phyloP scores from a whole-genome alignment of 2,888 invertebrate species.

The Pheosia tremula region DNA sequence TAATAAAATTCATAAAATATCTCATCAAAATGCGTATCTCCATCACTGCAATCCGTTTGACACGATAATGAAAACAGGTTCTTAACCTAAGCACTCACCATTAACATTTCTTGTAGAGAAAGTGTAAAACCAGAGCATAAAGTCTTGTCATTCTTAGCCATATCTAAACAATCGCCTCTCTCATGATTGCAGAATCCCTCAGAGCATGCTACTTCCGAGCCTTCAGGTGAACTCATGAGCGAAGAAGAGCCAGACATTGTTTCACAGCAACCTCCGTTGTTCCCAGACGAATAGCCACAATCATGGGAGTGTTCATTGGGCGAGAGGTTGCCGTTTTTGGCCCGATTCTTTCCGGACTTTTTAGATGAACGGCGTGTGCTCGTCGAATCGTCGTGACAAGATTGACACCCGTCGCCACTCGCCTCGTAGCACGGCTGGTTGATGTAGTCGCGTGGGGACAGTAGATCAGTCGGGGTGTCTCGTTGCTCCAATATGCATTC shows the following conservation, averaged over 20 bases:
- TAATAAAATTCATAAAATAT: not conserved
- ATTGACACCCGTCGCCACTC: constrained; percentile 65
- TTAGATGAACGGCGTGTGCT: constrained; percentile 66
- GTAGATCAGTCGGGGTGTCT: constrained; percentile 73
- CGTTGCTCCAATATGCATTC: constrained; percentile 74
- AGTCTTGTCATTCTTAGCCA: constrained; percentile 68
- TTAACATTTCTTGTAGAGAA: constrained; percentile 91
- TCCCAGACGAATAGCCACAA: constrained; percentile 95
- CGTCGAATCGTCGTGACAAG: constrained; percentile 78
- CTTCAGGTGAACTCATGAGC: constrained; percentile 93
- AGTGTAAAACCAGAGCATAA: constrained; percentile 82
- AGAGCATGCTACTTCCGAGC: constrained; percentile 95
- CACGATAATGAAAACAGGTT: not conserved
- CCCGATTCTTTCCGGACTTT: constrained; percentile 63
- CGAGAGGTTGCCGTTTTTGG: constrained; percentile 84
- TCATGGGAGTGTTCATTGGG: constrained; percentile 91
- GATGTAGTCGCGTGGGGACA: constrained; percentile 66
- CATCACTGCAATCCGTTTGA: not conserved
- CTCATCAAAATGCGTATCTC: no score
- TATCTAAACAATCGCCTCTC: constrained; percentile 76
- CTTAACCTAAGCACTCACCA: constrained; percentile 80
- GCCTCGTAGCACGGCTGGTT: constrained; percentile 58
- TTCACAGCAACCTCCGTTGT: constrained; percentile 89
- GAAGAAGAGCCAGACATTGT: constrained; percentile 90
- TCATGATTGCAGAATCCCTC: constrained; percentile 95